Conservation (phyloP, 2,888 invertebrate genomes). For the Orgyia antiqua region DNA sequence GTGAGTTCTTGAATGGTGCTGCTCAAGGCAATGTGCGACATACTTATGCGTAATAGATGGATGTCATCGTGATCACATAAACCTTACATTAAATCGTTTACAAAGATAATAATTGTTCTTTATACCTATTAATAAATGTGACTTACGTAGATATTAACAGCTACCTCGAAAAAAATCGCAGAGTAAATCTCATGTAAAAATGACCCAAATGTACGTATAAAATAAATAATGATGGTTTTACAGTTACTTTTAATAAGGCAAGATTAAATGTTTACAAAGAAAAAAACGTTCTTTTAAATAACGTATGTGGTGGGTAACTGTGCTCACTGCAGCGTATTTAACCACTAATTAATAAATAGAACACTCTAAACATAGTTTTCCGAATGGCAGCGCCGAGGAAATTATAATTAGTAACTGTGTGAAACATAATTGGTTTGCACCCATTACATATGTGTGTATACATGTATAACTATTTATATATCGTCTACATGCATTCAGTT, state of each 20-base stretch:
- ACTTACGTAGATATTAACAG: no score
- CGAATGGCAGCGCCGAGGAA: slow-evolving; percentile 50
- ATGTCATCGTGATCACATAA: slow-evolving; percentile 30
- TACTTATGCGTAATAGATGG: slow-evolving; percentile 45
- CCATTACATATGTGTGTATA: slow-evolving; percentile 26
- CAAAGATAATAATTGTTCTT: no score
- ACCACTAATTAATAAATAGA: slow-evolving; percentile 54
- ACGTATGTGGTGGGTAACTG: slow-evolving; percentile 34
- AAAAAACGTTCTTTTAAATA: slow-evolving; percentile 28
- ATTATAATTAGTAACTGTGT: slow-evolving; percentile 57
- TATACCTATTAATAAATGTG: no score
- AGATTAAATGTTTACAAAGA: slow-evolving; percentile 8
- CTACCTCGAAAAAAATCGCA: no score
- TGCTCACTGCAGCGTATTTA: slow-evolving; percentile 44
- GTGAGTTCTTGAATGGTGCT: slow-evolving; percentile 63
- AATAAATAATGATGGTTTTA: no score
- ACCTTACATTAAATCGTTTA: no score
- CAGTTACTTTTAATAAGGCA: no score
- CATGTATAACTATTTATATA: slow-evolving; percentile 4
- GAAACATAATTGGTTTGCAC: slow-evolving; percentile 51
- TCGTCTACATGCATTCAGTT: slow-evolving; percentile 8
- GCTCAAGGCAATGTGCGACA: slow-evolving; percentile 53
- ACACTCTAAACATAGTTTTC: slow-evolving; percentile 55
- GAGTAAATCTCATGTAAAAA: no score
- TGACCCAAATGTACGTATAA: no score